Evolutionary conservation across 2,113 vertebrate genomes (phyloP), one percentile per base, ranked within the genome.

Genomic region (Cavia porcellus): DNA sequence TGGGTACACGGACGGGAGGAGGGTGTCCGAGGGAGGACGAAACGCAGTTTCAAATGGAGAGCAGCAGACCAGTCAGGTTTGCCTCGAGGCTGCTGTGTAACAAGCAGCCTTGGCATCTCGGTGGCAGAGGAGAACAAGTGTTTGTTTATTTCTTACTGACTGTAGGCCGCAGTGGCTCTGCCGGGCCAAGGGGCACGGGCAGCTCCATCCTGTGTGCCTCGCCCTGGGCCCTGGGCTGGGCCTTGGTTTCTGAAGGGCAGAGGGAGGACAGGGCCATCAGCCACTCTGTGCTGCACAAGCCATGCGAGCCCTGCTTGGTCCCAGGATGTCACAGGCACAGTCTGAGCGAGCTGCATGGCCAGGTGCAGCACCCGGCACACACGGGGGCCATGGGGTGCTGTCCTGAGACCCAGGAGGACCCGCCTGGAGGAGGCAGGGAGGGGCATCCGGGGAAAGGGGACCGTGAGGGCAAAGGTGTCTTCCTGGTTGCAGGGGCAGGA

Each of bases 301-400:
- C 22, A 19, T 4, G 32, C 57, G 1, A 20, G 45, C 70, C 38
- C 81, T 64, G 68, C 70, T 30, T 42, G 19, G 90, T 42, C 20
- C 3, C 30, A 2, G 28, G 68, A 38, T 42, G 32, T 42, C 82
- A 10, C 2, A 1, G 20, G 32, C 2, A 19, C 22, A 24, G 38
- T 74, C 38, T 35, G 15, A 70, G 66, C 35, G 35, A n/a, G 66
- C 14, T 14, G 15, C 32, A n/a, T 32, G 32, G 32, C 66, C 66
- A 68, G 17, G 66, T 25, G n/a, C 13, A 3, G 61, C 10, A 6
- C 35, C 38, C 3, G n/a, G 17, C 22, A 30, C 4, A 15, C 11
- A 45, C 14, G 25, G 3, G 32, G 2, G 0, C 11, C 3, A 13
- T 28, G 24, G 9, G 7, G 38, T 32, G 0, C 1, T 7, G 1